These are phyloP conservation scores for Macrosteles quadrilineatus DNA, from an alignment of 1,140 invertebrate genomes.

Conservation along the genomic window DNA sequence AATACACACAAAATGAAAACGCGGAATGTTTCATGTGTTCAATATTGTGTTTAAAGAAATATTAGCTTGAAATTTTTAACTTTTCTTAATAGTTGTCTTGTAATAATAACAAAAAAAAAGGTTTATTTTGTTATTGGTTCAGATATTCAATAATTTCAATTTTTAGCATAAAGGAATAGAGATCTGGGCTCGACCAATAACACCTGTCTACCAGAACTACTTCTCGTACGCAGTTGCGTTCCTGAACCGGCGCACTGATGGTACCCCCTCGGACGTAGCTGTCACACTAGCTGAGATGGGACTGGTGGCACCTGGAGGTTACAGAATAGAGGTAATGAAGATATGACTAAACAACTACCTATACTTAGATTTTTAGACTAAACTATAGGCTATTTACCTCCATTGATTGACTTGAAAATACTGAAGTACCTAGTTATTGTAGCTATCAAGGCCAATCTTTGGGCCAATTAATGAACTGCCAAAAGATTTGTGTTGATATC, in stretches of 20 bases:
- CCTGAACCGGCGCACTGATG: conserved; percentile 82
- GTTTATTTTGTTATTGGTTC: too few relatives aligned
- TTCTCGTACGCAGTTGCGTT: conserved; percentile 89
- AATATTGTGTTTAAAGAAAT: too few relatives aligned
- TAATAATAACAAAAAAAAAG: too few relatives aligned
- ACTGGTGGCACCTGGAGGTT: conserved; percentile 73
- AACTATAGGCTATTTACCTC: neutral
- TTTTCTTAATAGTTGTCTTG: too few relatives aligned
- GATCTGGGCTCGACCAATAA: conserved; percentile 87
- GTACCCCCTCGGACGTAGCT: conserved; percentile 87
- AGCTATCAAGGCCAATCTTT: too few relatives aligned
- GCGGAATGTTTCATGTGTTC: too few relatives aligned
- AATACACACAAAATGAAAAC: too few relatives aligned
- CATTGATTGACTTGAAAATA: neutral
- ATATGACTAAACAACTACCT: conserved; percentile 33
- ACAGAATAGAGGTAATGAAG: conserved; percentile 74
- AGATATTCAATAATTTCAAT: too few relatives aligned
- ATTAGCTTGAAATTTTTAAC: too few relatives aligned
- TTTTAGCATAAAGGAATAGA: conserved; percentile 85
- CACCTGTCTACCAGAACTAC: conserved; percentile 74
- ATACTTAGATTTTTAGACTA: conserved; percentile 27
- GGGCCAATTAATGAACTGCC: too few relatives aligned
- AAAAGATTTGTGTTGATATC: too few relatives aligned
- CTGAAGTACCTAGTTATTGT: too few relatives aligned
- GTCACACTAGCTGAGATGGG: conserved; percentile 83